Conservation (phyloP, 2,888 invertebrate species). For the Ormyrus pomaceus region DNA sequence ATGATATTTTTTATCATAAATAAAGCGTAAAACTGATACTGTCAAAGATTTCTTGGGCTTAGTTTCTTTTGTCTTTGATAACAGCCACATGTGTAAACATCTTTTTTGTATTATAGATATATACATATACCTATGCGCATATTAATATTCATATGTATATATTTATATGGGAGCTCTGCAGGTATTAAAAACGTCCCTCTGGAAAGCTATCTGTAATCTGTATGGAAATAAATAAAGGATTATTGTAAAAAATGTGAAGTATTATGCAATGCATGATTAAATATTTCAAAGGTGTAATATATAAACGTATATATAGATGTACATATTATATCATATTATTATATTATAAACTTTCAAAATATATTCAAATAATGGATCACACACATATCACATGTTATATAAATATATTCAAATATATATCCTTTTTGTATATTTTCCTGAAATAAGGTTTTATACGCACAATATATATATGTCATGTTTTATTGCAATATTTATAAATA, state of each 20-base stretch:
- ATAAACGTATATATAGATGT: constrained; percentile 59
- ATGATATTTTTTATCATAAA: constrained; percentile 50
- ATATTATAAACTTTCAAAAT: constrained; percentile 52
- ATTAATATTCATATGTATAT: constrained; percentile 58
- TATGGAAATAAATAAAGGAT: constrained; percentile 74
- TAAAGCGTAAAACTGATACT: constrained; percentile 55
- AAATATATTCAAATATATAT: constrained; percentile 43
- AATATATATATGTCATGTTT: constrained; percentile 24
- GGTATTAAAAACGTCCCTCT: constrained; percentile 73
- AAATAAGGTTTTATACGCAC: constrained; percentile 45
- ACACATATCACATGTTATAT: constrained; percentile 51
- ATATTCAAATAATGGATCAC: constrained; percentile 47
- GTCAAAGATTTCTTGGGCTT: constrained; percentile 49
- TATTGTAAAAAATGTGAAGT: constrained; percentile 67
- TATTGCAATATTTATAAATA: constrained; percentile 45
- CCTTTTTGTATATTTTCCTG: constrained; percentile 58
- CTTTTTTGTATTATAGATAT: constrained; percentile 51
- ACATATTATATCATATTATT: constrained; percentile 53
- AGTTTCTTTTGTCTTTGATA: constrained; percentile 50
- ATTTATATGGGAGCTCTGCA: constrained; percentile 68
- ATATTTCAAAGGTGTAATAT: constrained; percentile 71
- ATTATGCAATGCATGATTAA: constrained; percentile 38
- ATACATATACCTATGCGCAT: constrained; percentile 57
- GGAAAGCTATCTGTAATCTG: constrained; percentile 76
- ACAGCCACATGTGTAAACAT: constrained; percentile 50